Evolutionary conservation across 1,140 invertebrate species (phyloP), one percentile per base, ranked within the genome.

Genomic region (Lasioglossum albipes): DNA sequence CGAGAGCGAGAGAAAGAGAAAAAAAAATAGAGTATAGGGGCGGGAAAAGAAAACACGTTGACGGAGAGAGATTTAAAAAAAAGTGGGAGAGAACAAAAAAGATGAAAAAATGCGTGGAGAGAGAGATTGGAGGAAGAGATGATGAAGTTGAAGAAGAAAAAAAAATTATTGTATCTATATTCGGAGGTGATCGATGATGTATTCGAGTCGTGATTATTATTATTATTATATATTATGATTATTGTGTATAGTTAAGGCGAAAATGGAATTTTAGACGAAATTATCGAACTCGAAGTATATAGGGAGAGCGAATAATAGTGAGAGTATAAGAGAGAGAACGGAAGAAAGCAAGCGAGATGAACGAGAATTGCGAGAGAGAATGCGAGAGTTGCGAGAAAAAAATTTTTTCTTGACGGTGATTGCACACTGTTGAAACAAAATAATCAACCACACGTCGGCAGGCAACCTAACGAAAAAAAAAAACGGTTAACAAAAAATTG

Each of bases 91-190:
- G 45, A 49, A 49, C 45, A 59, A 59, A n/a, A n/a, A n/a, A n/a
- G 18, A n/a, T 7, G 9, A 9, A 59, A 6, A 59, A 9, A 59
- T 5, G 2, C 1, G n/a, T 6, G 9, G 18, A n/a, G 7, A 59
- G 57, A 59, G 57, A 59, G 57, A n/a, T 89, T 88, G 89, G 27
- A 41, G 31, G 16, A 41, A 20, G 57, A 59, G 68, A 66, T 67
- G 72, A 79, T 80, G 62, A 81, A 52, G 69, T 61, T 52, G 67
- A 71, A 78, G 62, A 76, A 89, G 86, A 85, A 86, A 83, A 81
- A 88, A 84, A 89, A 89, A 91, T 92, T 91, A 92, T 93, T 92
- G 91, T 93, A 93, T 93, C 91, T 93, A 93, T 93, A 93, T 92
- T 93, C 91, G 91, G 92, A 87, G 92, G 91, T 93, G 91, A 93